These are phyloP conservation scores for Odocoileus virginianus DNA, from an alignment of 2,113 vertebrate genomes.

Conservation along the genomic window DNA sequence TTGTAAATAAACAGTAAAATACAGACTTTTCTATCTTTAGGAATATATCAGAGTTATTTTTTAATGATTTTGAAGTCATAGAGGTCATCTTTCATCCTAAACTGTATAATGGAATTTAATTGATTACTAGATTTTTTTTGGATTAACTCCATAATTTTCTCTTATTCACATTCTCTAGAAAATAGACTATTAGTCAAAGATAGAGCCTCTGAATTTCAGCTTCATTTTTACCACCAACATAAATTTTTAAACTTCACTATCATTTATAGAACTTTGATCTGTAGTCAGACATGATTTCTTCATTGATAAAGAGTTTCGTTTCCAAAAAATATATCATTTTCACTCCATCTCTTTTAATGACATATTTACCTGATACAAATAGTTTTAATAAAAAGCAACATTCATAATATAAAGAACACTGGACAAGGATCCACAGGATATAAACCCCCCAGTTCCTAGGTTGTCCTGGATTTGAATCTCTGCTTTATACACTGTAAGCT, in stretches of 20 bases:
- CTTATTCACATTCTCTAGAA: neutral
- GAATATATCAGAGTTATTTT: neutral
- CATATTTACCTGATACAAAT: neutral
- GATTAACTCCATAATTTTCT: constrained; percentile 15
- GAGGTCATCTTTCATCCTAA: neutral
- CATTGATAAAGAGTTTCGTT: neutral
- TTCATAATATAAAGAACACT: neutral
- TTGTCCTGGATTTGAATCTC: neutral
- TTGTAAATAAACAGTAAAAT: neutral
- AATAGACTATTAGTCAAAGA: neutral
- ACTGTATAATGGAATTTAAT: neutral
- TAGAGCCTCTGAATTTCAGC: neutral
- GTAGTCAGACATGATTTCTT: neutral
- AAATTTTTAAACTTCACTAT: neutral
- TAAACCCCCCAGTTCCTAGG: neutral
- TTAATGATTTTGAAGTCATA: neutral
- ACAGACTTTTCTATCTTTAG: neutral
- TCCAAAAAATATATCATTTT: neutral
- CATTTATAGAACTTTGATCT: neutral
- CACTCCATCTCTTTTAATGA: neutral
- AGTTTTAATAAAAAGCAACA: neutral
- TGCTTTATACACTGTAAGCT: neutral
- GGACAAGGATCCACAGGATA: neutral
- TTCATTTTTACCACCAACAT: constrained; percentile 7
- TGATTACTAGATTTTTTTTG: neutral